These are phyloP conservation scores for Peribatodes rhomboidaria DNA, from an alignment of 2,888 invertebrate genomes.

Conservation along the genomic window DNA sequence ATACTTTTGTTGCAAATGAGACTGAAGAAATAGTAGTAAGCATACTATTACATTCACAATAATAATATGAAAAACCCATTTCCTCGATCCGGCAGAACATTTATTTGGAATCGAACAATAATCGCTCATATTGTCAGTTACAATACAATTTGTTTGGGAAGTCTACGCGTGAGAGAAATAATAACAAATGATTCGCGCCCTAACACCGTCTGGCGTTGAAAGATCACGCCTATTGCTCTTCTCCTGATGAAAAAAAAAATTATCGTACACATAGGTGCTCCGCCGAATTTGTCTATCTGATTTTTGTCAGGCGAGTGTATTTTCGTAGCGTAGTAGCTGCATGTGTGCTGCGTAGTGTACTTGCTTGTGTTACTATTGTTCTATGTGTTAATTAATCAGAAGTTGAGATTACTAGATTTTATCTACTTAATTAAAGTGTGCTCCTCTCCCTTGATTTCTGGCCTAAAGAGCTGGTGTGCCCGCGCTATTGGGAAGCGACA, in stretches of 20 bases:
- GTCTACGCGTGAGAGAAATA: conserved; percentile 85
- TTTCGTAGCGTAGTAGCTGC: no score
- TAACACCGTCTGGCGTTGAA: conserved; percentile 86
- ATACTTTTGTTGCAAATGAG: no score
- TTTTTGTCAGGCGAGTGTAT: conserved; percentile 9
- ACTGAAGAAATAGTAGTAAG: no score
- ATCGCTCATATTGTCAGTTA: conserved; percentile 86
- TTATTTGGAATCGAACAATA: conserved; percentile 83
- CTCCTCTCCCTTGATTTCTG: no score
- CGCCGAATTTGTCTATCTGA: background rate
- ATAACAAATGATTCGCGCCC: conserved; percentile 86
- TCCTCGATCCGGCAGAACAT: conserved; percentile 60
- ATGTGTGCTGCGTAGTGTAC: no score
- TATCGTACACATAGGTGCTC: background rate
- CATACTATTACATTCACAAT: no score
- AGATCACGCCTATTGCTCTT: conserved; percentile 85
- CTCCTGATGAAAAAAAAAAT: conserved; percentile 80
- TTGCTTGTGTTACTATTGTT: no score
- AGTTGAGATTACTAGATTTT: no score
- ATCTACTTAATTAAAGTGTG: no score
- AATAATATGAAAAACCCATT: conserved; percentile 38
- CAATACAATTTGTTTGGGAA: conserved; percentile 85
- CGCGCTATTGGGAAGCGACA: no score
- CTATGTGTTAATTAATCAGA: no score
- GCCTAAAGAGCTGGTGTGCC: no score